Conservation (phyloP, 2,797 vertebrate species). For the Sibirionetta formosa region DNA sequence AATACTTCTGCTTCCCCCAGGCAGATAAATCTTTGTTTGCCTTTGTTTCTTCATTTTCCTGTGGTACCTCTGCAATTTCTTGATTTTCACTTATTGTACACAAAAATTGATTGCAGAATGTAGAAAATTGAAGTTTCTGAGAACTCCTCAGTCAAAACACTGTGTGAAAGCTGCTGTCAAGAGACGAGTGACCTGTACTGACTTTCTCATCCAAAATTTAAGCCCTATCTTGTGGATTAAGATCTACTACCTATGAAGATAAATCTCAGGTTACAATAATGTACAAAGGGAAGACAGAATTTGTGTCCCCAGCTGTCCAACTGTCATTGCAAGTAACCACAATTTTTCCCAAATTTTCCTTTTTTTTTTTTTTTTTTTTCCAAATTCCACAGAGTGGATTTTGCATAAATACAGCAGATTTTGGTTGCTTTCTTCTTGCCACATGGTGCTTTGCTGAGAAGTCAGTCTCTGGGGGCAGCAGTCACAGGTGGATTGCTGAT, state of each 20-base stretch:
- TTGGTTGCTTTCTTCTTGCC: neutral
- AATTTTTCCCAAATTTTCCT: too few relatives aligned
- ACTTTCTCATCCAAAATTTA: neutral
- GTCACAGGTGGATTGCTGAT: neutral
- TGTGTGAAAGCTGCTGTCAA: neutral
- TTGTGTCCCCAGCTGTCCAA: neutral
- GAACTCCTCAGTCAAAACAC: neutral
- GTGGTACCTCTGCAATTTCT: neutral
- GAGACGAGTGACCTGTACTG: neutral
- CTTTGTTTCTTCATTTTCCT: neutral
- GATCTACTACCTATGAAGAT: neutral
- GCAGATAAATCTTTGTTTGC: neutral
- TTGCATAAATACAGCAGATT: neutral
- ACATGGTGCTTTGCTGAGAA: neutral
- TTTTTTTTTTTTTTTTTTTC: too few relatives aligned
- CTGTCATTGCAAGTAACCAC: neutral
- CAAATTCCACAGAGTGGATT: neutral
- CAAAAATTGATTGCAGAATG: neutral
- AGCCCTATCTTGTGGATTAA: neutral
- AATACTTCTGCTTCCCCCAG: neutral
- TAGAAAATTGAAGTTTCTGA: slow-evolving; percentile 19
- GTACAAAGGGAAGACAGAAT: neutral
- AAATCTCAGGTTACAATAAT: neutral
- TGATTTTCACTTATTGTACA: neutral
- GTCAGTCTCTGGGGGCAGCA: neutral